Conservation (phyloP, 2,113 vertebrate species). For the Notarius quadriscutis region DNA sequence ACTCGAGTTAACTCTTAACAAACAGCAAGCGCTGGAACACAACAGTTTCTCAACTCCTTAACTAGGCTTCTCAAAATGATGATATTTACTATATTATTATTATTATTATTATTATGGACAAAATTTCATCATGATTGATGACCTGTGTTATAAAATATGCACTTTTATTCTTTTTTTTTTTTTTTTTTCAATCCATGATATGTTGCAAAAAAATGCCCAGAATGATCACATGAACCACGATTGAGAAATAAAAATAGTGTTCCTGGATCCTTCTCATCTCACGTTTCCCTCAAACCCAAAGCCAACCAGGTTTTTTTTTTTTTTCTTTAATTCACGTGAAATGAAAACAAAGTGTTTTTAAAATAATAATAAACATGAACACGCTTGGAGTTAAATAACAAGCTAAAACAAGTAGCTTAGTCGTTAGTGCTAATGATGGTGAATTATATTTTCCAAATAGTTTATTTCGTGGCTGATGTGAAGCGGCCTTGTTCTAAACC, state of each 20-base stretch:
- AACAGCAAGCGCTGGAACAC: no score
- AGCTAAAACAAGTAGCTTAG: background rate
- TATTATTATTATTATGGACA: no score
- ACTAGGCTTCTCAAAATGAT: background rate
- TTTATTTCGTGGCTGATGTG: background rate
- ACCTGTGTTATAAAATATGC: no score
- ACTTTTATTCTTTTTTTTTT: no score
- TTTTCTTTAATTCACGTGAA: no score
- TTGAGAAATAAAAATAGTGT: background rate
- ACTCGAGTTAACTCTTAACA: background rate
- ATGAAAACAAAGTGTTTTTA: background rate
- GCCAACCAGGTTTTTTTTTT: no score
- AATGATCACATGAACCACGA: background rate
- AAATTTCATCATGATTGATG: background rate
- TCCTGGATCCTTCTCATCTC: background rate
- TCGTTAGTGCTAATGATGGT: no score
- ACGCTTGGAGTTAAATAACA: background rate
- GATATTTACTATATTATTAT: no score
- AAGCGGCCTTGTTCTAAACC: background rate
- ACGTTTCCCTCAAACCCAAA: no score
- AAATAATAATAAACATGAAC: background rate
- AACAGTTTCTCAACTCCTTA: no score
- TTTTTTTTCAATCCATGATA: background rate
- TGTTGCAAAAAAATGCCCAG: background rate
- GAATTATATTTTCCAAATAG: background rate